Base-by-base conservation (phyloP, 2,888 invertebrate genomes). In the Eulithis testata region DNA sequence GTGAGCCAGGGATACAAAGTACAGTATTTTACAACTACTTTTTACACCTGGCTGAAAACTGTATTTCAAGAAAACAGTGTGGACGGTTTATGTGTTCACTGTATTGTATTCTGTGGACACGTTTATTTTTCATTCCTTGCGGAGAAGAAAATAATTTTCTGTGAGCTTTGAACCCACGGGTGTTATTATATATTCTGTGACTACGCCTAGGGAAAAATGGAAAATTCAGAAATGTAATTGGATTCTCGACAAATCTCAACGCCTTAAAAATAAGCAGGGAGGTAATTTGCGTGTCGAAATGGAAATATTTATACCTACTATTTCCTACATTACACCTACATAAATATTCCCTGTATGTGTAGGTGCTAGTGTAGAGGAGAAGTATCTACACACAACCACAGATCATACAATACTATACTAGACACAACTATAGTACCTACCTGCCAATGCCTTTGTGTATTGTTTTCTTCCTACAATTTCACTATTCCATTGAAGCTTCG, bases 41-140 rank as follows among this genome's bases (percentile, higher is more conserved):
- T n/a, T n/a, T n/a, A n/a, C n/a, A n/a, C n/a, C n/a, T n/a, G 21
- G 21, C 21, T 31, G 31, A 31, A 31, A 31, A 31, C 31, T 31
- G 31, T 31, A 31, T 31, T 31, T 31, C 31, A 31, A 31, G 0
- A 31, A 31, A 31, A 21, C 37, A 40, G 43, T 55, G 61, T 62
- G 55, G 50, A 50, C 1, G n/a, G 31, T 12, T 55, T n/a, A 8
- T 2, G 8, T 4, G 7, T 11, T 7, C 11, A 45, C 52, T 52
- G 6, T 27, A 11, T 21, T 12, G 0, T 58, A 11, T n/a, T 62
- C 62, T 55, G 50, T 44, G 50, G 11, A 76, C 87, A 76, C 87
- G 88, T 91, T 92, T 92, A 91, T 92, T 91, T 92, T 91, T 91
- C 91, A 91, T 91, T 88, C 90, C 90, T 86, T 86, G 75, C 80